Evolutionary conservation across 2,797 vertebrate species (phyloP), one percentile per base, ranked within the genome.

Genomic region (Pseudocheirus occidentalis): DNA sequence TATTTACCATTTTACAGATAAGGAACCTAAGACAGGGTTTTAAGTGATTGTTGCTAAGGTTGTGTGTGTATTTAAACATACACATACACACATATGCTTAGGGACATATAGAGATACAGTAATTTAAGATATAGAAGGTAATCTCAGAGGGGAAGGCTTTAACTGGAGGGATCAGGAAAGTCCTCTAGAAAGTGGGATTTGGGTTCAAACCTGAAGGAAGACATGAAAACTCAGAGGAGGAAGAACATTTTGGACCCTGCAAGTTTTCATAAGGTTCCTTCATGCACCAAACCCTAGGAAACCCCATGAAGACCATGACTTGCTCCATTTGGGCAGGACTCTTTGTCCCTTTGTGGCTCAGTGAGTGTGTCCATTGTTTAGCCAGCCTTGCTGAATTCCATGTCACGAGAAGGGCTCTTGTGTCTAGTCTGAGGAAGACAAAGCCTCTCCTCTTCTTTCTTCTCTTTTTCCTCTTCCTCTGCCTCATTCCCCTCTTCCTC

Each of bases 381-480:
- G n/a, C 66, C 16, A 81, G n/a, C 18, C 66, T 81, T 46, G 66
- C 7, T 87, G 73, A 50, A 87, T 50, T 87, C 31, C 21, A 50
- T 4, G 21, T 28, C 55, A 53, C 87, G 59, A 91, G 24, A 0
- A 1, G 1, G 7, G 1, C 34, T 66, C 58, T 46, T 21, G 1
- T 29, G 1, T 0, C 18, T 56, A 13, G 21, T 18, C 52, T 92
- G 7, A 2, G 0, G 0, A 0, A 16, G 46, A 81, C 91, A 59
- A 40, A 95, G 29, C 53, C 55, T 28, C n/a, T 28, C 40, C 21
- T 46, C 40, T 0, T 81, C 21, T 2, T 81, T 13, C 27, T 57
- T 10, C 9, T 58, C 1, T 2, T 46, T 5, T 24, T 50, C 73
- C 0, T 46, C 21, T 0, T 46, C 21, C 0, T 73, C 62, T 5